A percentile compares a stretch with the other conserved stretches of the same genome.
phyloP scores from a whole-genome alignment of 2,888 invertebrate species.

The Epinotia bilunana region DNA sequence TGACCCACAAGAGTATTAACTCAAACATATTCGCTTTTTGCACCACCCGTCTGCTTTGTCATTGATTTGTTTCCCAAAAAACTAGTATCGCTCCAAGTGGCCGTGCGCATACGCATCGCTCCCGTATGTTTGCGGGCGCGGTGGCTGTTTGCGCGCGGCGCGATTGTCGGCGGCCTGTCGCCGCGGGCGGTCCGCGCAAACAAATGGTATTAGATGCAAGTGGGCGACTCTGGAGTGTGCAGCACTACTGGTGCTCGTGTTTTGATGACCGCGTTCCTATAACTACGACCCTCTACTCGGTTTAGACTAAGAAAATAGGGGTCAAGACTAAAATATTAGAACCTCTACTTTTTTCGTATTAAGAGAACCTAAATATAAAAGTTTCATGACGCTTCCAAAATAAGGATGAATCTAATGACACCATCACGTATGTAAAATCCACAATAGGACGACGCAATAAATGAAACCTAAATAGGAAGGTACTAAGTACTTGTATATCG shows the following conservation, averaged over 20 bases:
- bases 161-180: slow-evolving; percentile 28
- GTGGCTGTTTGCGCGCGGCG: slow-evolving; percentile 22
- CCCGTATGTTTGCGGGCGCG: slow-evolving; percentile 25
- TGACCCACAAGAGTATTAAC: not conserved
- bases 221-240: slow-evolving; percentile 5
- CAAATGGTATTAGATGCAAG: slow-evolving; percentile 16
- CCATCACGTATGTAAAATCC: too few relatives aligned
- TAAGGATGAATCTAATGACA: not conserved
- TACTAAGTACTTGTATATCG: too few relatives aligned
- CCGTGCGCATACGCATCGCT: slow-evolving; percentile 4
- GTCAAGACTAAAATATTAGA: not conserved
- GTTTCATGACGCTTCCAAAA: not conserved
- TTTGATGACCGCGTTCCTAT: slow-evolving; percentile 18
- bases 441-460: too few relatives aligned
- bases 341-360: not conserved
- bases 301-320: not conserved
- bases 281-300: not conserved
- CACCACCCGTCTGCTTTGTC: not conserved
- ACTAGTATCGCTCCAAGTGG: not conserved
- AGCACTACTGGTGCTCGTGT: slow-evolving; percentile 7
- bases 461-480: too few relatives aligned
- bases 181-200: slow-evolving; percentile 18
- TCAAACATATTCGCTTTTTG: slow-evolving; percentile 4
- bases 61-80: not conserved
- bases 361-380: not conserved